Evolutionary conservation across 2,888 invertebrate genomes (phyloP).

Genomic region (Charanyca ferruginea): DNA sequence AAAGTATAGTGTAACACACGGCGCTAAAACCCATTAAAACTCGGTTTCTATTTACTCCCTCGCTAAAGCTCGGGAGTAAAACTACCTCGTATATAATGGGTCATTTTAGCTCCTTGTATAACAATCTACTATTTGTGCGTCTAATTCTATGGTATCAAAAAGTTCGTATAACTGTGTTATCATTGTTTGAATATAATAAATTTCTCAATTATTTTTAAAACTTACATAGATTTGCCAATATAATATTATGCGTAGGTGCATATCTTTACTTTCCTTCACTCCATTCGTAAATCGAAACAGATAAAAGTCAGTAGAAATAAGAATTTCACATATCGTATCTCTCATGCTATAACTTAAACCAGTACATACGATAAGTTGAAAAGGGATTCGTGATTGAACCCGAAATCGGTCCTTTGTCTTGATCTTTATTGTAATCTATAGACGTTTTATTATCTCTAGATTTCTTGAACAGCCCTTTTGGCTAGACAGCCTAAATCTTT

Average conservation of each 20-base stretch:
- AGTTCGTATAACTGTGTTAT: no score
- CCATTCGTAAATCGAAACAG: background rate
- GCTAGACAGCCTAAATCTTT: slow-evolving; percentile 34
- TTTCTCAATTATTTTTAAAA: no score
- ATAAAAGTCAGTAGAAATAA: background rate
- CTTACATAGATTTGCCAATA: background rate
- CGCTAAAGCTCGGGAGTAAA: no score
- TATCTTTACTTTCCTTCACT: background rate
- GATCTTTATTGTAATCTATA: slow-evolving; percentile 17
- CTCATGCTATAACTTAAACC: slow-evolving; percentile 14
- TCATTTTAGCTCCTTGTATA: no score
- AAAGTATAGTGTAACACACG: no score
- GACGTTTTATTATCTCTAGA: slow-evolving; percentile 40
- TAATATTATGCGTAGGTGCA: background rate
- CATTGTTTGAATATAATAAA: no score
- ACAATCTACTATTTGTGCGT: no score
- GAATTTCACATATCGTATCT: background rate
- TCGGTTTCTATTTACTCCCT: no score
- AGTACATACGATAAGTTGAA: slow-evolving; percentile 14
- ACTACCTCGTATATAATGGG: no score
- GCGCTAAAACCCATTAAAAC: no score
- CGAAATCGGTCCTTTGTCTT: slow-evolving; percentile 32
- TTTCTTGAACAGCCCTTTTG: slow-evolving; percentile 26
- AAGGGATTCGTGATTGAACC: slow-evolving; percentile 29
- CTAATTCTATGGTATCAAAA: no score